Percentiles rank a stretch among this genome's conserved stretches.
Conservation (phyloP, 2,113 vertebrate species). For the Psilopsiagon aurifrons region DNA sequence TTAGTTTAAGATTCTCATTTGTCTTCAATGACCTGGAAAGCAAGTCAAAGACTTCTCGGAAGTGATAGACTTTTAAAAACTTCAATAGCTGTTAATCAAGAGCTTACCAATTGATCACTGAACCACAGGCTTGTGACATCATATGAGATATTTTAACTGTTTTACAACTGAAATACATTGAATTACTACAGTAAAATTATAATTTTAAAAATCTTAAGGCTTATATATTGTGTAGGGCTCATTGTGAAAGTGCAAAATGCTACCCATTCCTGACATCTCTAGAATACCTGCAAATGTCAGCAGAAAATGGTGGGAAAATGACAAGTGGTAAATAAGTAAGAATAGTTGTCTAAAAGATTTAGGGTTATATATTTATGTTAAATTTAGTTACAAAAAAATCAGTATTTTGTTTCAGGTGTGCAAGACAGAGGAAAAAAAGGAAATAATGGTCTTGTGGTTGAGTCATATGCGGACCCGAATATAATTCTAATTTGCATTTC, state of each 20-base stretch:
- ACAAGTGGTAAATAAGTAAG: not conserved
- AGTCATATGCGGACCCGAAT: not conserved
- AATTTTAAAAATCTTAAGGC: not conserved
- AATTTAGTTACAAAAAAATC: not conserved
- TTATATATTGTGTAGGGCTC: not conserved
- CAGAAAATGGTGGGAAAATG: not conserved
- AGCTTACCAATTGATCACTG: conserved; percentile 40
- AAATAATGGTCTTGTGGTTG: fast-evolving
- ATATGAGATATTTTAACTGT: not conserved
- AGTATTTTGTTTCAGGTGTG: not conserved
- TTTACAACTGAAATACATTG: not conserved
- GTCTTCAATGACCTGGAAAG: conserved; percentile 47
- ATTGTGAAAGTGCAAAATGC: not conserved
- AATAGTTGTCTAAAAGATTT: not conserved
- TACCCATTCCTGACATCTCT: not conserved
- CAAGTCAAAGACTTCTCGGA: conserved; percentile 55
- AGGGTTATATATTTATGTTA: not conserved
- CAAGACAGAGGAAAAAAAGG: not conserved
- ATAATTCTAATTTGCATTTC: not conserved
- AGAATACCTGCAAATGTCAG: not conserved
- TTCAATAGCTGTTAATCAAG: conserved; percentile 48
- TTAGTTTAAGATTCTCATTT: conserved; percentile 52
- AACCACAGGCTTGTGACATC: not conserved
- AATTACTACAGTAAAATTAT: not conserved
- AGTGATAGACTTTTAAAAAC: conserved; percentile 44